Evolutionary conservation across 1,140 invertebrate species (phyloP).

Genomic region (Drosophila arizonae): DNA sequence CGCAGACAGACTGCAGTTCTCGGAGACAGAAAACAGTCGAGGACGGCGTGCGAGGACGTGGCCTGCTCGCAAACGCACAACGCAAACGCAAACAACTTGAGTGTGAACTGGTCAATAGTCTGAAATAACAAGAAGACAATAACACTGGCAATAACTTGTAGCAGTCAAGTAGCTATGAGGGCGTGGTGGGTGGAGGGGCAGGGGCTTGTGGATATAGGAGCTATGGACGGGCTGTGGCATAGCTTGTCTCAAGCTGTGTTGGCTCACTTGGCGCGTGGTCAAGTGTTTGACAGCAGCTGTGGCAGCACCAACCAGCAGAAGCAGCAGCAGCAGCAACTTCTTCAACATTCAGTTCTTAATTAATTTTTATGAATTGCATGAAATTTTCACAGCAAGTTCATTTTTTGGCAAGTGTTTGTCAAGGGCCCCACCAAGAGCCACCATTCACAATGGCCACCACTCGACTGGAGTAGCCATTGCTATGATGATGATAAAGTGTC

Average conservation of each 20-base stretch:
- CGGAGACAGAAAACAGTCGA: conserved; percentile 16
- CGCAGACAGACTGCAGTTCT: conserved; percentile 5
- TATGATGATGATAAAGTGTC: conserved; percentile 20
- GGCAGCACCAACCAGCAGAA: background rate
- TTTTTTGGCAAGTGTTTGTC: conserved; percentile 56
- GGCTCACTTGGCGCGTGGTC: conserved; percentile 58
- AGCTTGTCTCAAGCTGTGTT: conserved; percentile 43
- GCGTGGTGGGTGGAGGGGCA: background rate
- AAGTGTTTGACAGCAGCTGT: conserved; percentile 60
- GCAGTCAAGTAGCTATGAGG: conserved; percentile 26
- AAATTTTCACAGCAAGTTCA: conserved; percentile 57
- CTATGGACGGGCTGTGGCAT: conserved; percentile 1
- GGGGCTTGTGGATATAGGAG: background rate
- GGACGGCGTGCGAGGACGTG: background rate
- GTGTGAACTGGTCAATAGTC: conserved; percentile 77
- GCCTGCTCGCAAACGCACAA: conserved; percentile 4
- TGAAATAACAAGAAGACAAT: conserved; percentile 79
- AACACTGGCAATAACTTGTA: conserved; percentile 75
- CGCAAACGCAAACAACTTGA: conserved; percentile 62
- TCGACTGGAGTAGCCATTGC: conserved; percentile 25
- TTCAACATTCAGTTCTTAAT: conserved; percentile 62
- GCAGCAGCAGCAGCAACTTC: conserved; percentile 9
- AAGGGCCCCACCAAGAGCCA: conserved; percentile 2
- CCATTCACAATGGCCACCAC: conserved; percentile 1
- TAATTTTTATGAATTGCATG: conserved; percentile 79